A percentile compares a stretch with the other conserved stretches of the same genome.
Evolutionary conservation across 2,888 invertebrate species (phyloP).

Genomic region (Noctua pronuba): DNA sequence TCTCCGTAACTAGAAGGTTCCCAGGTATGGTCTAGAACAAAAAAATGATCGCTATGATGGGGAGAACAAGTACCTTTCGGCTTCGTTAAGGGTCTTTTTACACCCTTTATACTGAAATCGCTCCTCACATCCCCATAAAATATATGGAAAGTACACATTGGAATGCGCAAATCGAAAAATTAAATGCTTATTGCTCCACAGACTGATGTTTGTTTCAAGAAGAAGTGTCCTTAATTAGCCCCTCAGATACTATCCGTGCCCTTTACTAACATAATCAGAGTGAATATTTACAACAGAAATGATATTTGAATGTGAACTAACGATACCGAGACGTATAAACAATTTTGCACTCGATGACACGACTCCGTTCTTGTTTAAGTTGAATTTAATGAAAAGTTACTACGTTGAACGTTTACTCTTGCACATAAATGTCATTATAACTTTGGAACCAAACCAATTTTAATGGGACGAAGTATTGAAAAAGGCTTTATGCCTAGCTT

Average conservation of each 20-base stretch:
- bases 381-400: slow-evolving; percentile 65
- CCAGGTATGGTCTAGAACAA: too few species aligned
- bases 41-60: too few species aligned
- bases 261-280: slow-evolving; percentile 58
- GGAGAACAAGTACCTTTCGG: too few species aligned
- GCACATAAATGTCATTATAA: slow-evolving; percentile 63
- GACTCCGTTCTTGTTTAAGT: slow-evolving; percentile 45
- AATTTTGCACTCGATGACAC: slow-evolving; percentile 53
- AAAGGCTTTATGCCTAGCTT: slow-evolving; percentile 23
- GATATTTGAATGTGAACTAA: slow-evolving; percentile 48
- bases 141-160: slow-evolving; percentile 12
- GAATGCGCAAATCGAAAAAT: slow-evolving; percentile 22
- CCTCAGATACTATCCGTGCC: slow-evolving; percentile 28
- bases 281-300: slow-evolving; percentile 54
- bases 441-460: slow-evolving; percentile 52
- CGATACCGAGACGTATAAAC: slow-evolving; percentile 39
- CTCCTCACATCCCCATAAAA: not conserved
- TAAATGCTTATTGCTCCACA: slow-evolving; percentile 9
- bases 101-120: too few species aligned
- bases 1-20: too few species aligned
- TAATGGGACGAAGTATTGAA: slow-evolving; percentile 51
- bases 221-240: slow-evolving; percentile 44
- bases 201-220: slow-evolving; percentile 42
- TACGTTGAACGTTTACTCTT: slow-evolving; percentile 38
- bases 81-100: too few species aligned